Conservation (phyloP, 2,113 vertebrate species). For the Sinocyclocheilus grahami region DNA sequence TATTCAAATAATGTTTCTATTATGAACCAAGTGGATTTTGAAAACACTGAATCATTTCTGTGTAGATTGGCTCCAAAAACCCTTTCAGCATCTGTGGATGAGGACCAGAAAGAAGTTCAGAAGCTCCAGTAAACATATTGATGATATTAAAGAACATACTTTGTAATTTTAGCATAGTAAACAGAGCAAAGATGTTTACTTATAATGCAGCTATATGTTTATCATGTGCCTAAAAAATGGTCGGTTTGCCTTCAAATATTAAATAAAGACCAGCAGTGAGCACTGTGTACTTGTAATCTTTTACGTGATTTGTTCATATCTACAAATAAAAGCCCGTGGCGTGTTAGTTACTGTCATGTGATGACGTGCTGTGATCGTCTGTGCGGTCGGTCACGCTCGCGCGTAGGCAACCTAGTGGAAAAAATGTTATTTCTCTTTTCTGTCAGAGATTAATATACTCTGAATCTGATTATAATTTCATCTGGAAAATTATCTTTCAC, state of each 20-base stretch:
- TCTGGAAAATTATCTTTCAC: background rate
- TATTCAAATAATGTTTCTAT: background rate
- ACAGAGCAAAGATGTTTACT: background rate
- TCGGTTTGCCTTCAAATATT: background rate
- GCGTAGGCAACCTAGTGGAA: background rate
- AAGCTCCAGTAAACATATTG: slow-evolving; percentile 34
- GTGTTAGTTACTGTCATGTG: background rate
- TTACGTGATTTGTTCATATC: background rate
- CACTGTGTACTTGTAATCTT: background rate
- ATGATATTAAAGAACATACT: background rate
- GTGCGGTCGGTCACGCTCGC: slow-evolving; percentile 7
- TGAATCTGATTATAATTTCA: background rate
- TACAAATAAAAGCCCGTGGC: background rate
- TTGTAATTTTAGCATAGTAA: background rate
- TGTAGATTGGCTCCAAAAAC: slow-evolving; percentile 29
- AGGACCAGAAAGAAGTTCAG: slow-evolving; percentile 53
- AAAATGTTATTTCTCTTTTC: background rate
- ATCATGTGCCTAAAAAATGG: background rate
- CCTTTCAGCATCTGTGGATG: slow-evolving; percentile 9
- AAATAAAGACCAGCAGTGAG: background rate
- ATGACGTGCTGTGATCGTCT: slow-evolving; percentile 7
- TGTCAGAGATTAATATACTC: background rate
- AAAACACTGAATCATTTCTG: no score
- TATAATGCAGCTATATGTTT: background rate
- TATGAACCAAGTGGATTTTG: background rate